These are phyloP conservation scores for Haliclystus octoradiatus DNA, from an alignment of 30 jellyfish, hydroid and myxozoan genomes.

Conservation along the genomic window DNA sequence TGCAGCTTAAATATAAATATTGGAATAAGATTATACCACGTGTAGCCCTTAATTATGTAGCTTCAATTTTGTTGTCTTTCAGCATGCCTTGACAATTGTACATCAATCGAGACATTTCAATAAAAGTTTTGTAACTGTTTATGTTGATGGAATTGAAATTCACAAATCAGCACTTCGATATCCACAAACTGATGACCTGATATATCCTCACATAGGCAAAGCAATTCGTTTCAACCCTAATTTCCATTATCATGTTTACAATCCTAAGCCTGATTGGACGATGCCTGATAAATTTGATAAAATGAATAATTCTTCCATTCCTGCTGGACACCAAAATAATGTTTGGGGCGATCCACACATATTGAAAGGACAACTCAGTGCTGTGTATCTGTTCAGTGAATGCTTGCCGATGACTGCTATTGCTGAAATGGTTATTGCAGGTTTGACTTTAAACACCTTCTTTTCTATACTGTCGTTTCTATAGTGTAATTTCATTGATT, in stretches of 20 bases:
- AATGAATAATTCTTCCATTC: too few species aligned
- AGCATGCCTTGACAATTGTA: conserved; percentile 84
- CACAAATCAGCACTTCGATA: conserved; percentile 51
- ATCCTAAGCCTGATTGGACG: too few species aligned
- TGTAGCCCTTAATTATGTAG: too few species aligned
- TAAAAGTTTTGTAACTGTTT: conserved; percentile 47
- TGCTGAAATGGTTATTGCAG: conserved; percentile 21
- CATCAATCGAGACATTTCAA: conserved; percentile 55
- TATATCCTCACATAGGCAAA: conserved; percentile 43
- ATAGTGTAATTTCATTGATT: too few species aligned
- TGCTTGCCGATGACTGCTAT: conserved; percentile 17
- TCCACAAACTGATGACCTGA: conserved; percentile 43
- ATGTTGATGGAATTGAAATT: conserved; percentile 63
- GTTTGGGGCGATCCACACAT: conserved; percentile 63
- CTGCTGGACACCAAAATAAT: conserved; percentile 68
- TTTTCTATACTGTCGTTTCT: neutral
- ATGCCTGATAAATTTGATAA: too few species aligned
- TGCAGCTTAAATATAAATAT: too few species aligned
- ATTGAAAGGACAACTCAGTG: conserved; percentile 69
- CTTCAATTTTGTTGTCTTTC: neutral
- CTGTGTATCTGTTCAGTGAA: conserved; percentile 56
- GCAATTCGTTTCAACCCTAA: conserved; percentile 52
- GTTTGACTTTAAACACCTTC: conserved; percentile 7
- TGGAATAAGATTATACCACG: too few species aligned
- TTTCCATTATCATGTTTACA: conserved; percentile 37